A percentile compares a stretch with the other conserved stretches of the same genome.
Conservation (phyloP, 1,140 invertebrate species). For the Cydia amplana region DNA sequence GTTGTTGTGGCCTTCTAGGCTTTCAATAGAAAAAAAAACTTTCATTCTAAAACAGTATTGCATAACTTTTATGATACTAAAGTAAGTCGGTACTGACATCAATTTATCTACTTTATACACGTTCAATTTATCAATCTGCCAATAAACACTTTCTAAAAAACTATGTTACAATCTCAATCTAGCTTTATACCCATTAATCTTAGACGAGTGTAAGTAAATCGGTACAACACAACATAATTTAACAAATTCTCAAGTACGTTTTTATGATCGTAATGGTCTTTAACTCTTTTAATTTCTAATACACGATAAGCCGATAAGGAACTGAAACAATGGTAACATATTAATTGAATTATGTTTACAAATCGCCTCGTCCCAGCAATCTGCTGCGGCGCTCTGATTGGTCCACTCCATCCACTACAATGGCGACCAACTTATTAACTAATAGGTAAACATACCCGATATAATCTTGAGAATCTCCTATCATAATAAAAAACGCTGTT, state of each 20-base stretch:
- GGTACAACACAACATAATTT: too few relatives aligned
- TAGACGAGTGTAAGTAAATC: too few relatives aligned
- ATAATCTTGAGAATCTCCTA: neutral
- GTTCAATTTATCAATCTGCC: too few relatives aligned
- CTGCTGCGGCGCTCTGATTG: constrained; percentile 47
- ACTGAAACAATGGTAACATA: constrained; percentile 13
- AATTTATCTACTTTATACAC: too few relatives aligned
- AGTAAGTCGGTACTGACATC: too few relatives aligned
- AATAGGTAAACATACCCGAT: constrained; percentile 4
- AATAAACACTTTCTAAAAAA: too few relatives aligned
- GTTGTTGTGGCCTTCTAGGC: too few relatives aligned
- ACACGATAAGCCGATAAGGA: constrained; percentile 54
- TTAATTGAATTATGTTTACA: constrained; percentile 75
- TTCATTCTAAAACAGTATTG: too few relatives aligned
- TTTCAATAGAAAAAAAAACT: too few relatives aligned
- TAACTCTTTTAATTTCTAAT: constrained; percentile 39
- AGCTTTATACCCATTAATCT: too few relatives aligned
- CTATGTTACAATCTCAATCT: too few relatives aligned
- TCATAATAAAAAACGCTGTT: neutral
- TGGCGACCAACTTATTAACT: constrained; percentile 39
- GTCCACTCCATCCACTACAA: constrained; percentile 45
- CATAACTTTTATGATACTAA: too few relatives aligned
- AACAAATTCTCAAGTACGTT: neutral
- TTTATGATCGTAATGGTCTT: neutral
- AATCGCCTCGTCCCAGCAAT: constrained; percentile 38